phyloP scores from a whole-genome alignment of 2,113 vertebrate genomes.

The Trichomycterus rosablanca region DNA sequence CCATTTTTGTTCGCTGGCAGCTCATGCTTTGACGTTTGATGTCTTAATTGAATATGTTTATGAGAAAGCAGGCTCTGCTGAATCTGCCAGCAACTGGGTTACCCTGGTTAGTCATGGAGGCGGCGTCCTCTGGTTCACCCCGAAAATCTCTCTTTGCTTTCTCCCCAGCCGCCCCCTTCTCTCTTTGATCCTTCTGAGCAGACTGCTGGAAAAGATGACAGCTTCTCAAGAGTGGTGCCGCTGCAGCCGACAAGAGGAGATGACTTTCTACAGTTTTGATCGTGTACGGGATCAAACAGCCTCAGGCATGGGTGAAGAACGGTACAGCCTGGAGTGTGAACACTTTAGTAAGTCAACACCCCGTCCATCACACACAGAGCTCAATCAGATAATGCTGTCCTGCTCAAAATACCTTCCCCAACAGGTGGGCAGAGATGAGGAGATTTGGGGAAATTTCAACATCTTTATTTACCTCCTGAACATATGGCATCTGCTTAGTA shows the following conservation, averaged over 20 bases:
- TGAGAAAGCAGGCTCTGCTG: conserved; percentile 12
- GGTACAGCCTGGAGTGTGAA: conserved; percentile 17
- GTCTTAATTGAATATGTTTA: conserved; percentile 49
- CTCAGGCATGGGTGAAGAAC: conserved; percentile 30
- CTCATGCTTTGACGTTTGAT: conserved; percentile 31
- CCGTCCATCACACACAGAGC: conserved; percentile 6
- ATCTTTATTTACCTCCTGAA: conserved; percentile 31
- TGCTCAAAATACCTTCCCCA: conserved; percentile 17
- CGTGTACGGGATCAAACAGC: conserved; percentile 35
- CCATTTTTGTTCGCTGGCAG: conserved; percentile 13
- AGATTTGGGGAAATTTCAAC: conserved; percentile 29
- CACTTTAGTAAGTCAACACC: conserved; percentile 32
- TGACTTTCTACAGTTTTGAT: conserved; percentile 41
- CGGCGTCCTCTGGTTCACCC: conserved; percentile 47
- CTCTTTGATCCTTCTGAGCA: conserved; percentile 46
- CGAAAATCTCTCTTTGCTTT: conserved; percentile 22
- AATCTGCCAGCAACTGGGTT: conserved; percentile 38
- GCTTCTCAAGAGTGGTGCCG: conserved; percentile 32
- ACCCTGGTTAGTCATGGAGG: conserved; percentile 32
- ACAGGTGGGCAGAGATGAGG: conserved; percentile 36
- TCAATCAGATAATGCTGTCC: background rate
- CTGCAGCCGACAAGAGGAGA: conserved; percentile 34
- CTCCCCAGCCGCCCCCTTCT: conserved; percentile 22
- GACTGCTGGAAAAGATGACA: conserved; percentile 43
- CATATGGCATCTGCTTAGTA: conserved; percentile 21